Percentiles rank a stretch among this genome's conserved stretches.
These are phyloP conservation scores for Trinorchestia longiramus DNA, from an alignment of 1,140 invertebrate genomes.

Conservation along the genomic window DNA sequence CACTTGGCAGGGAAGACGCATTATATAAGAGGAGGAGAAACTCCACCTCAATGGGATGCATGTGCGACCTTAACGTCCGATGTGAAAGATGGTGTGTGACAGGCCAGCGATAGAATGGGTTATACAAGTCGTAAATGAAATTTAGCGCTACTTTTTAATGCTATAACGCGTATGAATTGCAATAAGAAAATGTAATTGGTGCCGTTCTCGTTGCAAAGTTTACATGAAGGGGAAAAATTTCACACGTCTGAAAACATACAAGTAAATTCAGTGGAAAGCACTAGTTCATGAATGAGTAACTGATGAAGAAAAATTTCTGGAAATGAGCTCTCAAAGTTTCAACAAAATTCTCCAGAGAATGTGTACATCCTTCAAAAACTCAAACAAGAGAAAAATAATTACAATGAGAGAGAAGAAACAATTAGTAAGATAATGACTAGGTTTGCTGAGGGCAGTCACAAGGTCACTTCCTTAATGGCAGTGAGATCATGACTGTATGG, in stretches of 20 bases:
- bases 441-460: not conserved
- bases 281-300: no score
- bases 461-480: not conserved
- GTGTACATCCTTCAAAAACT: not conserved
- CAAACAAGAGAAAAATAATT: not conserved
- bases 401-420: not conserved
- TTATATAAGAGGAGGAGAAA: not conserved
- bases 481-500: constrained; percentile 11
- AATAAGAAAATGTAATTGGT: no score
- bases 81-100: not conserved
- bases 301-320: not conserved
- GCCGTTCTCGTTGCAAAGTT: no score
- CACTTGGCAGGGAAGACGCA: not conserved
- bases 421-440: not conserved
- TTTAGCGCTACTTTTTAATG: not conserved
- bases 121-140: not conserved
- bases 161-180: not conserved
- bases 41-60: not conserved
- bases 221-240: no score
- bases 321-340: not conserved
- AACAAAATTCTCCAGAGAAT: no score
- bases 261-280: not conserved
- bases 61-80: not conserved
- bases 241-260: no score
- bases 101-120: not conserved